Evolutionary conservation across 2,113 vertebrate genomes (phyloP), one percentile per base, ranked within the genome.

Genomic region (Chlamydotis undulata): DNA sequence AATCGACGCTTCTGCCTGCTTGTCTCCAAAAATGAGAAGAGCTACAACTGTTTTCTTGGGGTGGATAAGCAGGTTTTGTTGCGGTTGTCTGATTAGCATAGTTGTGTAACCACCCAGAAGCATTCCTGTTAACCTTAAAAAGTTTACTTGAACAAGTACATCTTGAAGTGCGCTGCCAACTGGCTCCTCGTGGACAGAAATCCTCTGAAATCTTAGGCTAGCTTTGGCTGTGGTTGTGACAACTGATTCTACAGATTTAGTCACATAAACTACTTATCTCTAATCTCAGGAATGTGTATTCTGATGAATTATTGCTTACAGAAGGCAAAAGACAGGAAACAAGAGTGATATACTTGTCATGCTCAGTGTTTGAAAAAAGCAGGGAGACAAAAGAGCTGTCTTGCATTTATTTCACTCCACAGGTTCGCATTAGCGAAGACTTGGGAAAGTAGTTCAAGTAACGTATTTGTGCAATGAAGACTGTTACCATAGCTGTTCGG

Each of bases 361-460:
- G 78, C 4, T 3, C 74, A 93, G 65, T 39, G 41, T 56, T 94
- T 64, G 15, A 74, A 84, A 67, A 90, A 41, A 16, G 12, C 25
- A 53, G 60, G 69, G 61, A 96, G 77, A 96, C 95, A 95, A 94
- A 97, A 91, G 94, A 91, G 61, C 83, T 95, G 91, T 75, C 91
- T 79, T 87, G 79, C 92, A 79, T 92, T 89, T 87, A 82, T 94
- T 97, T 94, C 83, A 71, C 73, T 93, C 77, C 61, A 24, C 33
- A 96, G 87, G 93, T 96, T 90, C 4, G 21, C 78, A 73, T 96
- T 87, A 84, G 69, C 6, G 2, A 23, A 77, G 41, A 87, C 75
- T 92, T 96, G 89, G 94, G 93, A 90, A 96, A 94, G 80, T 78
- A 93, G 89, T 64, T 96, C 93, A 93, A 71, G 87, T 86, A 95